Base-by-base conservation (phyloP, 2,888 invertebrate species). In the Diloba caeruleocephala region DNA sequence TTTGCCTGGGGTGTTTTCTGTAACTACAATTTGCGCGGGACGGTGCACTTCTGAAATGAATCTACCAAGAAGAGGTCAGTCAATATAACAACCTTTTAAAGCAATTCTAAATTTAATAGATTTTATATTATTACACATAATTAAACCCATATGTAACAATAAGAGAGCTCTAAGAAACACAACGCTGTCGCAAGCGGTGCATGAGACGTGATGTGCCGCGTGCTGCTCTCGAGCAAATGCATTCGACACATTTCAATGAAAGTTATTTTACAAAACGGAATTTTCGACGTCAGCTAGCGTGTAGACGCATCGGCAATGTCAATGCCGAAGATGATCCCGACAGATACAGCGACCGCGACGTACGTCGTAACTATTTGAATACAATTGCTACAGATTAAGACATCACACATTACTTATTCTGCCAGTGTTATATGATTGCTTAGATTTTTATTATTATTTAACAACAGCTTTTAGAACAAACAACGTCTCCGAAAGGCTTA, bases 251-350 rank as follows among this genome's bases (percentile, higher is more conserved):
- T 74, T 82, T 79, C 82, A 87, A 84, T 84, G 85, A 89, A 89
- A 88, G 89, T 87, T 79, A 81, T 87, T 85, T 85, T 81, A 82
- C 80, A 82, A 83, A 83, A 78, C 67, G 76, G 78, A 82, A 79
- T 87, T 86, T 87, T 84, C 70, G 79, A 70, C 70, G 78, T 58
- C 57, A 51, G 55, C 60, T 87, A 57, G 87, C 89, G 88, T 90
- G 89, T 82, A 80, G 72, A 86, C 78, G 87, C 82, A 72, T 60
- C 50, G 50, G 76, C 87, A 88, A 82, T 87, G 88, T 84, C 88
- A 89, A 87, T 88, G 87, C 68, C 85, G 74, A 74, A 58, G 64
- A 63, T 66, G 69, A 57, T 43, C 54, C 52, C 43, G 57, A 44
- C 58, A 42, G 50, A 54, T 67, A 65, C 56, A 37, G 43, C 37